phyloP scores from a whole-genome alignment of 2,113 vertebrate genomes.

The Cathartes aura region DNA sequence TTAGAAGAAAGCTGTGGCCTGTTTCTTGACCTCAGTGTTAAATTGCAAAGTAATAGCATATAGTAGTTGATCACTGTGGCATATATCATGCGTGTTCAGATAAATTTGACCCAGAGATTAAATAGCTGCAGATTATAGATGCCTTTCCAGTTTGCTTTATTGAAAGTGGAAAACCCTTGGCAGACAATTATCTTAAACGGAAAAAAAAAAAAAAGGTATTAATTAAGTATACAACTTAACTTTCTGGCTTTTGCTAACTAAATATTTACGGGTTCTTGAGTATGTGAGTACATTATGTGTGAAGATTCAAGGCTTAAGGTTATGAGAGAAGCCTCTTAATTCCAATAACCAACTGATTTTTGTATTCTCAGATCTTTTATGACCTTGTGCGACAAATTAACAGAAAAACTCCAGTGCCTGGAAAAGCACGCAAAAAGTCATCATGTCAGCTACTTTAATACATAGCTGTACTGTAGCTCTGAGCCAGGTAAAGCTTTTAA shows the following conservation, averaged over 20 bases:
- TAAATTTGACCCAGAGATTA: neutral
- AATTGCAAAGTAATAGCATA: neutral
- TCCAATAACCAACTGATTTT: neutral
- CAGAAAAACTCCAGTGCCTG: constrained; percentile 92
- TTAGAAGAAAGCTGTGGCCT: neutral
- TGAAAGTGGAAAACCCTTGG: neutral
- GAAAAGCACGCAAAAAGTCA: constrained; percentile 91
- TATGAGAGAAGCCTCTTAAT: neutral
- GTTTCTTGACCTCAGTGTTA: neutral
- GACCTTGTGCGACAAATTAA: constrained; percentile 95
- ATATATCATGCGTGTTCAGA: neutral
- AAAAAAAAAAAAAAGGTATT: neutral
- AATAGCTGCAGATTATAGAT: neutral
- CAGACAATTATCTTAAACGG: neutral
- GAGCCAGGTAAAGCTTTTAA: constrained; percentile 83
- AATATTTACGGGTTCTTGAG: neutral
- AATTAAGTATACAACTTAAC: neutral
- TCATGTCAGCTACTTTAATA: constrained; percentile 93
- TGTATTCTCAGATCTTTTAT: constrained; percentile 88
- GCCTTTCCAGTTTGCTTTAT: neutral
- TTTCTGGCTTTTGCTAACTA: neutral
- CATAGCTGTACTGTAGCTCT: constrained; percentile 86
- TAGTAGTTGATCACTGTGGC: neutral
- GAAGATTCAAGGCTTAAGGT: neutral
- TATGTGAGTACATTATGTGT: neutral